Evolutionary conservation across 2,113 vertebrate genomes (phyloP).

Genomic region (Tychaedon coryphoeus): DNA sequence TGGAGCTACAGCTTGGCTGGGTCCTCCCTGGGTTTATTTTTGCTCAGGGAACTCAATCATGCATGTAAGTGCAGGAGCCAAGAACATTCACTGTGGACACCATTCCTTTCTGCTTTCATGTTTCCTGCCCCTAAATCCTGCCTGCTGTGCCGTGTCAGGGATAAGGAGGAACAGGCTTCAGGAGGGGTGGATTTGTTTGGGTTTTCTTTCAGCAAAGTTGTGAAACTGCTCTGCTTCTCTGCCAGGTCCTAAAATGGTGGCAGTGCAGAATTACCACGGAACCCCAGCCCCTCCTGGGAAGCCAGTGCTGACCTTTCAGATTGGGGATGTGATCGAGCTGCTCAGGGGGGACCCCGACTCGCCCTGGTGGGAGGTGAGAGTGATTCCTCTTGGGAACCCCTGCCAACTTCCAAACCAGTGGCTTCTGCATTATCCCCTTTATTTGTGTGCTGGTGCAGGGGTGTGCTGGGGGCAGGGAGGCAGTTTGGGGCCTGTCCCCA

Average conservation of each 20-base stretch:
- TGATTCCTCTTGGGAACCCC: accelerated
- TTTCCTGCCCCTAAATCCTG: not conserved
- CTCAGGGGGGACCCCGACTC: slow-evolving; percentile 91
- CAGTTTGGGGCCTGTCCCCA: not conserved
- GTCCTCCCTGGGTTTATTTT: not conserved
- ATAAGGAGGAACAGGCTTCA: not conserved
- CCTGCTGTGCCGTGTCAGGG: not conserved
- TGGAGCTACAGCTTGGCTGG: not conserved
- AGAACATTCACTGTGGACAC: not conserved
- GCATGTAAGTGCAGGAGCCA: not conserved
- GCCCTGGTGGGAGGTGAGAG: slow-evolving; percentile 92
- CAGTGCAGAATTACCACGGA: slow-evolving; percentile 90
- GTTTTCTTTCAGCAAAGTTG: not conserved
- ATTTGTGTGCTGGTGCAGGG: not conserved
- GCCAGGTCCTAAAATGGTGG: slow-evolving; percentile 95
- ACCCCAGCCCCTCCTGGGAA: slow-evolving; percentile 85
- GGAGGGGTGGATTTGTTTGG: not conserved
- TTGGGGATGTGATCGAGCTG: slow-evolving; percentile 91
- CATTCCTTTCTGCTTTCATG: not conserved
- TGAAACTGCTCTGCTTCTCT: not conserved
- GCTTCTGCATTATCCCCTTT: accelerated
- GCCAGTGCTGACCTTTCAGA: slow-evolving; percentile 85
- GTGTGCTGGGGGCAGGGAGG: accelerated
- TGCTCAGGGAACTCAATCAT: not conserved
- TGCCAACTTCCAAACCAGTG: not conserved